phyloP scores from a whole-genome alignment of 2,113 vertebrate genomes.

The Mionectes macconnelli region DNA sequence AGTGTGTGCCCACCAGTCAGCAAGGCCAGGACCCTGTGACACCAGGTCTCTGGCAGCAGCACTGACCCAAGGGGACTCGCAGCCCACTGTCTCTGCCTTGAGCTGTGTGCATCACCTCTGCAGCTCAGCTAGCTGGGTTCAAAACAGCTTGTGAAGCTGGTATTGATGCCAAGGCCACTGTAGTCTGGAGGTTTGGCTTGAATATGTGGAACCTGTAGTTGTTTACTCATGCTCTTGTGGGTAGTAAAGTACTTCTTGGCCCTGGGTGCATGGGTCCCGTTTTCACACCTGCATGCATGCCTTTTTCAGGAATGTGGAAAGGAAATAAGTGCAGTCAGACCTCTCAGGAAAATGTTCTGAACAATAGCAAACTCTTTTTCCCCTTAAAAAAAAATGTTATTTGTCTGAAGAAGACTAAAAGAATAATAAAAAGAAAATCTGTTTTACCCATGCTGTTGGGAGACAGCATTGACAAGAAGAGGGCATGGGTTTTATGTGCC shows the following conservation, averaged over 20 bases:
- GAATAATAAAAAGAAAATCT: neutral
- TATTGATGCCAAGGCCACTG: neutral
- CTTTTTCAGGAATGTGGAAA: neutral
- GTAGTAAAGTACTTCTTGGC: neutral
- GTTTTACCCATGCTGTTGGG: neutral
- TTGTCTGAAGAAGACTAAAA: neutral
- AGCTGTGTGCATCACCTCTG: neutral
- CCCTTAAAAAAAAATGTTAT: neutral
- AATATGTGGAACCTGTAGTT: rapidly evolving
- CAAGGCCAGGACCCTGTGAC: rapidly evolving
- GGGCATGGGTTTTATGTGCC: neutral
- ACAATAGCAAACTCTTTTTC: neutral
- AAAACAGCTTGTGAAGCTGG: neutral
- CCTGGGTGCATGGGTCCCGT: neutral
- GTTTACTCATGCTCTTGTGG: neutral
- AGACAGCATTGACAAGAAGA: neutral
- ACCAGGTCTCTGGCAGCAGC: neutral
- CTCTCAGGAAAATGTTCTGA: neutral
- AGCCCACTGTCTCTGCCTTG: neutral
- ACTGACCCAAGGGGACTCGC: rapidly evolving
- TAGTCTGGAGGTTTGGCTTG: neutral
- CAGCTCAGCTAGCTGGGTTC: neutral
- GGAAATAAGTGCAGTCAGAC: neutral
- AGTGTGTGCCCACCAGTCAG: neutral
- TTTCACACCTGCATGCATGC: neutral